These are phyloP conservation scores for Dendrocopos noguchii DNA, from an alignment of 2,113 vertebrate species.

Conservation along the genomic window DNA sequence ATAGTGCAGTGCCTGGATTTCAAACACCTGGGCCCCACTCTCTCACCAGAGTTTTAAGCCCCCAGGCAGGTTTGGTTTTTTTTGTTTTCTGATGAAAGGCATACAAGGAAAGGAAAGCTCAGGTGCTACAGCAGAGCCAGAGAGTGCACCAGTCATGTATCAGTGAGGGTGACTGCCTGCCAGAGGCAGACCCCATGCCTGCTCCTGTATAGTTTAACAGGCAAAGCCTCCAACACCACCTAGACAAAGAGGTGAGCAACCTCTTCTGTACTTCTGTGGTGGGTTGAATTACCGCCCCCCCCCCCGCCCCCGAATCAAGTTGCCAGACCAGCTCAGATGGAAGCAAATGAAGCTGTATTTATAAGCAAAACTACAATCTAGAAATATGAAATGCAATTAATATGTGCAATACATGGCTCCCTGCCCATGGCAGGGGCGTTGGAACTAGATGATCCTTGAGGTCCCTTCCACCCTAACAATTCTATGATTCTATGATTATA, in stretches of 20 bases:
- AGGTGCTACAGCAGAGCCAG: neutral
- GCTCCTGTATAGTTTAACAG: neutral
- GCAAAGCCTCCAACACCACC: neutral
- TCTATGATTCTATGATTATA: no score
- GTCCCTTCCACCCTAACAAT: no score
- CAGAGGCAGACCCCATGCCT: neutral
- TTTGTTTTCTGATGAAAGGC: neutral
- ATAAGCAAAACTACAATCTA: no score
- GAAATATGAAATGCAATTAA: no score
- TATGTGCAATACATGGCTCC: no score
- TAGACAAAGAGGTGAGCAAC: neutral
- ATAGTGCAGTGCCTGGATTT: neutral
- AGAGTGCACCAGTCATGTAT: fast-evolving
- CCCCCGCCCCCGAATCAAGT: no score
- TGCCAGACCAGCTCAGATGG: no score
- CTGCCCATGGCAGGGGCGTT: no score
- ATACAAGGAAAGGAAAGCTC: neutral
- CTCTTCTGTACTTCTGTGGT: neutral
- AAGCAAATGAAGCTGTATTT: no score
- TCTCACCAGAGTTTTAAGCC: neutral
- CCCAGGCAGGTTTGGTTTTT: neutral
- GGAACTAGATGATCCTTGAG: no score
- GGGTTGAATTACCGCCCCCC: no score
- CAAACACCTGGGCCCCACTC: neutral
- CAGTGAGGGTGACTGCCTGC: neutral